Conservation (phyloP, 2,797 vertebrate genomes). For the Macropodus opercularis region DNA sequence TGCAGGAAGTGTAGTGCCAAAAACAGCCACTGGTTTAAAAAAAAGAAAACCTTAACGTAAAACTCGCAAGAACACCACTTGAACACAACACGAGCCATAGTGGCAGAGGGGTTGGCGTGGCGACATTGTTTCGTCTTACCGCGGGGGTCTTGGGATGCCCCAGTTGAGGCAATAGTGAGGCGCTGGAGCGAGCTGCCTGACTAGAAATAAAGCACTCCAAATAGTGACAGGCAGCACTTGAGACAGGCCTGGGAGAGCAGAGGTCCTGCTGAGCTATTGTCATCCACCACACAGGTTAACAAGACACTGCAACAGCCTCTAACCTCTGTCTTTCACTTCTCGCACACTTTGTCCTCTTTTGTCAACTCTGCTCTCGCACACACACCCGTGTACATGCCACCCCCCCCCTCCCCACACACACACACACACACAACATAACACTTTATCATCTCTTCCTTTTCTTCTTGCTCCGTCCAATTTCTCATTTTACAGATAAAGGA, state of each 20-base stretch:
- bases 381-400: slow-evolving; percentile 13
- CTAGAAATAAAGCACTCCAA: slow-evolving; percentile 71
- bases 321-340: slow-evolving; percentile 52
- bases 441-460: slow-evolving; percentile 35
- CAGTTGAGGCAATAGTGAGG: slow-evolving; percentile 61
- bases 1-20: slow-evolving; percentile 10
- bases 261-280: slow-evolving; percentile 76
- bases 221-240: slow-evolving; percentile 73
- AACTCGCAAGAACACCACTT: slow-evolving; percentile 37
- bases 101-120: slow-evolving; percentile 52
- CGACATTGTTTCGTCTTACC: slow-evolving; percentile 65
- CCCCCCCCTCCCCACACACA: background rate
- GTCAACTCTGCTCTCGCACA: slow-evolving; percentile 20
- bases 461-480: slow-evolving; percentile 8
- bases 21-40: slow-evolving; percentile 23
- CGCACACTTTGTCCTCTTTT: slow-evolving; percentile 31
- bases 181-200: slow-evolving; percentile 59
- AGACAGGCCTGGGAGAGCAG: slow-evolving; percentile 65
- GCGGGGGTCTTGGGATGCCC: slow-evolving; percentile 58
- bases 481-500: slow-evolving; percentile 31
- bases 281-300: slow-evolving; percentile 71
- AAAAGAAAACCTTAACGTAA: too few relatives aligned
- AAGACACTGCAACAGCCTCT: slow-evolving; percentile 57
- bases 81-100: slow-evolving; percentile 37
- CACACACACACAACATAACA: too few relatives aligned